A percentile compares a stretch with the other conserved stretches of the same genome.
Conservation (phyloP, 2,888 invertebrate species). For the Penaeus monodon region DNA sequence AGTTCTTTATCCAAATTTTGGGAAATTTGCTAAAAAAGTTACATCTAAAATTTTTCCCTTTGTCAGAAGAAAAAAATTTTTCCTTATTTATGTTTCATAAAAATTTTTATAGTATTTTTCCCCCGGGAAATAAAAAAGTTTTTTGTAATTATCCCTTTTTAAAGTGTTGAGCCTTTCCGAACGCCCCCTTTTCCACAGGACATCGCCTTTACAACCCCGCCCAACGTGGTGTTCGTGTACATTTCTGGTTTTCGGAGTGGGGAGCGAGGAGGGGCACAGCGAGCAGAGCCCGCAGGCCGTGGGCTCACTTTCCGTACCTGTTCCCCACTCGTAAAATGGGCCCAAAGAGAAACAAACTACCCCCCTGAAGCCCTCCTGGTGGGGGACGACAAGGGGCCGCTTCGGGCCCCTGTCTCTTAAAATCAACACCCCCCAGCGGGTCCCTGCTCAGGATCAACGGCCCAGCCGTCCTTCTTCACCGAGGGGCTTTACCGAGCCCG, state of each 20-base stretch:
- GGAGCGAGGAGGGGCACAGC: slow-evolving; percentile 82
- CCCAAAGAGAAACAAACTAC: slow-evolving; percentile 97
- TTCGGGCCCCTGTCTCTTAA: slow-evolving; percentile 97
- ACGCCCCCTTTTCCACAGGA: slow-evolving; percentile 76
- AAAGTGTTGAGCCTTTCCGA: no score
- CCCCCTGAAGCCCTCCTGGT: slow-evolving; percentile 99
- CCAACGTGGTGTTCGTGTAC: slow-evolving; percentile 99
- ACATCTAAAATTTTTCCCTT: no score
- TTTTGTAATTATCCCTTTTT: no score
- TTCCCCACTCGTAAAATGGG: slow-evolving; percentile 99
- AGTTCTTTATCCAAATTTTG: not conserved
- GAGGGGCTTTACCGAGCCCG: slow-evolving; percentile 98
- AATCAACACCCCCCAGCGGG: slow-evolving; percentile 88
- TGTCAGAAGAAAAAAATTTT: no score
- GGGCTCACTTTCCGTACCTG: slow-evolving; percentile 94
- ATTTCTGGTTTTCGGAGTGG: slow-evolving; percentile 81
- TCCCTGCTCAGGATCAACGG: slow-evolving; percentile 98
- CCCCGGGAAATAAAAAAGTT: no score
- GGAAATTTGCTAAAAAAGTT: no score
- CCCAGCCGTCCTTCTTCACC: slow-evolving; percentile 97
- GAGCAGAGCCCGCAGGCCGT: slow-evolving; percentile 92
- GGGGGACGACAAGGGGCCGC: slow-evolving; percentile 92
- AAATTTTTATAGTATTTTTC: no score
- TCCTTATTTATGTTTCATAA: no score
- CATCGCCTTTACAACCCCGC: slow-evolving; percentile 99